Percentiles rank a stretch among this genome's conserved stretches.
These are phyloP conservation scores for Phylloscopus whistleri DNA, from an alignment of 2,113 vertebrate species.

Conservation along the genomic window DNA sequence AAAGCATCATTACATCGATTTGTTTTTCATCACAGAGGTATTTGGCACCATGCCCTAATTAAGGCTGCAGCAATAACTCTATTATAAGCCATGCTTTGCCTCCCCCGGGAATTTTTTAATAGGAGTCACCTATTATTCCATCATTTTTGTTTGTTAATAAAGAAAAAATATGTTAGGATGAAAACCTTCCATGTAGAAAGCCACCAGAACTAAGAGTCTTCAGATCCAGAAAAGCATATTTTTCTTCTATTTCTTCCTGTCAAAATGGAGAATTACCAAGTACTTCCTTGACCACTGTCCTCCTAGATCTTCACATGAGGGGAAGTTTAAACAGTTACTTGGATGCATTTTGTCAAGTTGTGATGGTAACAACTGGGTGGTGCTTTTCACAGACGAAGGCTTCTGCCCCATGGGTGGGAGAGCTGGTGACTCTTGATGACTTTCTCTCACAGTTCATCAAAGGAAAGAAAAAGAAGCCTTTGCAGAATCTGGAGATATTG, in stretches of 20 bases:
- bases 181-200: not conserved
- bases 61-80: not conserved
- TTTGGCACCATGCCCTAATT: slow-evolving; percentile 10
- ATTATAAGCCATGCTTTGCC: not conserved
- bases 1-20: not conserved
- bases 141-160: slow-evolving; percentile 12
- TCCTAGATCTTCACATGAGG: not conserved
- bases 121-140: not conserved
- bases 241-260: not conserved
- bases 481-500: not conserved
- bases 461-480: not conserved
- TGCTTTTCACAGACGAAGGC: rapidly evolving
- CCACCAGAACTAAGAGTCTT: not conserved
- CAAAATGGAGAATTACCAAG: not conserved
- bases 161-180: not conserved
- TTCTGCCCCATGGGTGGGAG: not conserved
- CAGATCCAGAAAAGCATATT: not conserved
- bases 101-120: not conserved
- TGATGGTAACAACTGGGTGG: not conserved
- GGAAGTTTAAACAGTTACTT: not conserved
- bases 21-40: slow-evolving; percentile 11
- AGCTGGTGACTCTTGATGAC: not conserved
- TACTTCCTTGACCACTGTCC: not conserved
- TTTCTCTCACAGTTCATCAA: not conserved
- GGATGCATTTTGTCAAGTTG: not conserved